Evolutionary conservation across 2,888 invertebrate species (phyloP), one percentile per base, ranked within the genome.

Genomic region (Nomada goodeniana): DNA sequence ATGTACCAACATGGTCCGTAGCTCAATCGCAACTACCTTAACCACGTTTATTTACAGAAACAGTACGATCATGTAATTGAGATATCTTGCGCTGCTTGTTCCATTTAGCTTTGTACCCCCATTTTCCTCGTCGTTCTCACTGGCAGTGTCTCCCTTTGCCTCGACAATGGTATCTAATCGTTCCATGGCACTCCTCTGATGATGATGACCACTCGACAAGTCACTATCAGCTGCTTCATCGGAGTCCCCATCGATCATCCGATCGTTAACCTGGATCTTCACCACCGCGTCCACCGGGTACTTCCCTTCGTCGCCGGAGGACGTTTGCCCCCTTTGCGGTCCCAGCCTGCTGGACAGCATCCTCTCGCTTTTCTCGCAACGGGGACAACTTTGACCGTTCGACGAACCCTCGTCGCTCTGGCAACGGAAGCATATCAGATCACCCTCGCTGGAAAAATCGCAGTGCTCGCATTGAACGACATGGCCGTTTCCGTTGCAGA

Each of bases 1-100:
- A 63, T 59, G 15, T 57, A 57, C 44, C 77, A 69, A 29, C 53
- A 18, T 60, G 36, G 59, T 63, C 80, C 86, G 76, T 81, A 75
- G 73, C 79, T 64, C 79, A 76, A 78, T 68, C 73, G 86, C 88
- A 82, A 68, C 72, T 76, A 73, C 47, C 60, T 53, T 70, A 70
- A 77, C 68, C 68, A 64, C 47, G 69, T 82, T 73, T 90, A 91
- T 91, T 93, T 92, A 93, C 90, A 93, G 85, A 84, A 92, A 87
- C 69, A 93, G 89, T 81, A 93, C 92, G 85, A 93, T 92, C 92
- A 92, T 92, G 81, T 92, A 92, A 90, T 92, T 92, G 88, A 93
- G 89, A 91, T 91, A 91, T 86, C 89, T 92, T 72, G 91, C 87
- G 82, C 90, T 89, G 55, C 90, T 86, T 79, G 90, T 89, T 60